Evolutionary conservation across 2,797 vertebrate genomes (phyloP).

Genomic region (Poeciliopsis infans): DNA sequence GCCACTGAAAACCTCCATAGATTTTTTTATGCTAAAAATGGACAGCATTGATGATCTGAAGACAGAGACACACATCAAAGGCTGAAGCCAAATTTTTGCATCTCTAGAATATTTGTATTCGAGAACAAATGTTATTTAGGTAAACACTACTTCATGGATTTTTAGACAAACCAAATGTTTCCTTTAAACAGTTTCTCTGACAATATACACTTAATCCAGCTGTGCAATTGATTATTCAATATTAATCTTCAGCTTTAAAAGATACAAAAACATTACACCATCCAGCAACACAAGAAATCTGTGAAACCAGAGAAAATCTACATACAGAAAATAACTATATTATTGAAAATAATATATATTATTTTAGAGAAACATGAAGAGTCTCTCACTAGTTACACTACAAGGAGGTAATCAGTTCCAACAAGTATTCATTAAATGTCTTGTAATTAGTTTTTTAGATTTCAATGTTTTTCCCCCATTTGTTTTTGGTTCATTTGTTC

Average conservation of each 20-base stretch:
- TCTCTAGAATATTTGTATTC: background rate
- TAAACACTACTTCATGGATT: background rate
- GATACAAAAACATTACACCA: background rate
- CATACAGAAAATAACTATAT: background rate
- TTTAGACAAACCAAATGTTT: background rate
- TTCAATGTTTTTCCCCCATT: too few species aligned
- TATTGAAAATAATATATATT: background rate
- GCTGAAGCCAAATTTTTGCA: background rate
- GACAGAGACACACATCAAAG: background rate
- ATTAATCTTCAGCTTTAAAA: background rate
- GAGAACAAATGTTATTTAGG: background rate
- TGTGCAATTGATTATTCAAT: background rate
- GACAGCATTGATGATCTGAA: too few species aligned
- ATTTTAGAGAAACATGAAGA: background rate
- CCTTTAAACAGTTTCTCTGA: background rate
- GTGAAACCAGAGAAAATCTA: background rate
- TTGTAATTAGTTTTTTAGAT: too few species aligned
- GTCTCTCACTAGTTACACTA: background rate
- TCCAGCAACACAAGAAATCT: background rate
- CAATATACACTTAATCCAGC: background rate
- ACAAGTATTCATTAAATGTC: background rate
- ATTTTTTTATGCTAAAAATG: background rate
- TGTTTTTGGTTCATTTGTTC: too few species aligned
- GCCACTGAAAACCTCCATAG: background rate
- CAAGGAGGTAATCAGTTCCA: background rate